Base-by-base conservation (phyloP, 2,888 invertebrate species). In the Drosophila atripex region DNA sequence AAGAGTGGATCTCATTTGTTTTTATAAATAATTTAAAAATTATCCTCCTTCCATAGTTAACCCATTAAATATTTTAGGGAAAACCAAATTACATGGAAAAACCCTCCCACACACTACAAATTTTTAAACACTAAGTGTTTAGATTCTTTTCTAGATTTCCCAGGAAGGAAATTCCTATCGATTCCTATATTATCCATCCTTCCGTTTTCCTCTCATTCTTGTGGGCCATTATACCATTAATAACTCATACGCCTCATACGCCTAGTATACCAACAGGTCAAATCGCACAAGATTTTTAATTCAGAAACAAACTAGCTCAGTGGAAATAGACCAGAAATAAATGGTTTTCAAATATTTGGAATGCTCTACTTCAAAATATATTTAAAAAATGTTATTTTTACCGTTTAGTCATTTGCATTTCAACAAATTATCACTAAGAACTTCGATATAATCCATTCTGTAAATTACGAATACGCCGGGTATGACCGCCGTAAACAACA, bases 181-280 rank as follows among this genome's bases (percentile, higher is more conserved):
- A 28, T 28, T 9, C 3, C 14, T 11, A 18, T 18, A 16, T 18
- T 18, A 3, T 9, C 64, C 16, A 41, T 35, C n/a, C 38, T n/a
- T 9, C 25, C 5, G 25, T 16, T 23, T 41, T 16, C 16, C 4
- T 21, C 21, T 21, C 21, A 21, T 21, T 21, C 21, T 21, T 38
- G 50, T 45, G 47, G 43, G 5, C 32, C 9, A 12, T 7, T 6
- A 6, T 38, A 5, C 8, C 7, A 7, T 14, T 7, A 41, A 35
- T 21, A 47, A n/a, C n/a, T n/a, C n/a, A n/a, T n/a, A n/a, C n/a
- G n/a, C n/a, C 60, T 43, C 30, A 75, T 78, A 76, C 78, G 79
- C 64, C 63, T 21, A 57, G 59, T 78, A 57, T 41, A 53, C 45
- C 23, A 7, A 50, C 60, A 60, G 69, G 69, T 71, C 59, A 35